phyloP scores from a whole-genome alignment of 2,888 invertebrate genomes.

The Trachelus tabidus region DNA sequence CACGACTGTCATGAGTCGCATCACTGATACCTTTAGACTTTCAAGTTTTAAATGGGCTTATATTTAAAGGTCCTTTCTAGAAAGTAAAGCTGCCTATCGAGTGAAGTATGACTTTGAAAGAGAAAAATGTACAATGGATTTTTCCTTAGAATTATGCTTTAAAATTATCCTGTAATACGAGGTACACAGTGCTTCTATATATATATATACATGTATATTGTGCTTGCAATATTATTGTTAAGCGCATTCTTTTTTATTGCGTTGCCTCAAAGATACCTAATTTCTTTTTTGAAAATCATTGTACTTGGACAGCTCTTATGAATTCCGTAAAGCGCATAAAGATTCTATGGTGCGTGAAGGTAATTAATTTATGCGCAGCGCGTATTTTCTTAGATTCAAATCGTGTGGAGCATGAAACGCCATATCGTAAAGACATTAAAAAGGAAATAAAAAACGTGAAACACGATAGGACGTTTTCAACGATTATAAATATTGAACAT shows the following conservation, averaged over 20 bases:
- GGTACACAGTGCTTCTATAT: too few relatives aligned
- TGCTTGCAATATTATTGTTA: too few relatives aligned
- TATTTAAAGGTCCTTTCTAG: not conserved
- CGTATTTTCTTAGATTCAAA: not conserved
- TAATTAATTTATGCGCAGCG: not conserved
- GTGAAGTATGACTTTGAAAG: not conserved
- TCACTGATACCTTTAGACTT: not conserved
- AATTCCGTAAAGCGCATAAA: not conserved
- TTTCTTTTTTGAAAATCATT: too few relatives aligned
- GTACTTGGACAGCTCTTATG: too few relatives aligned
- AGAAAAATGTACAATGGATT: not conserved
- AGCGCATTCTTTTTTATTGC: too few relatives aligned
- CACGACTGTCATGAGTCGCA: not conserved
- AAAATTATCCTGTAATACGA: not conserved
- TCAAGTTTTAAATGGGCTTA: not conserved
- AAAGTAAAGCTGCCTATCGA: not conserved
- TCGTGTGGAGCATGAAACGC: not conserved
- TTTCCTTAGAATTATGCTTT: not conserved
- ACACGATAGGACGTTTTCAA: not conserved
- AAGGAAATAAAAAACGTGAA: not conserved
- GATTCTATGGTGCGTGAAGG: not conserved
- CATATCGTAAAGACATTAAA: not conserved
- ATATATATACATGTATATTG: too few relatives aligned
- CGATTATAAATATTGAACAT: slow-evolving; percentile 2
- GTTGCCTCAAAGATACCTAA: too few relatives aligned